Evolutionary conservation across 2,888 invertebrate species (phyloP), one percentile per base, ranked within the genome.

Genomic region (Patella caerulea): DNA sequence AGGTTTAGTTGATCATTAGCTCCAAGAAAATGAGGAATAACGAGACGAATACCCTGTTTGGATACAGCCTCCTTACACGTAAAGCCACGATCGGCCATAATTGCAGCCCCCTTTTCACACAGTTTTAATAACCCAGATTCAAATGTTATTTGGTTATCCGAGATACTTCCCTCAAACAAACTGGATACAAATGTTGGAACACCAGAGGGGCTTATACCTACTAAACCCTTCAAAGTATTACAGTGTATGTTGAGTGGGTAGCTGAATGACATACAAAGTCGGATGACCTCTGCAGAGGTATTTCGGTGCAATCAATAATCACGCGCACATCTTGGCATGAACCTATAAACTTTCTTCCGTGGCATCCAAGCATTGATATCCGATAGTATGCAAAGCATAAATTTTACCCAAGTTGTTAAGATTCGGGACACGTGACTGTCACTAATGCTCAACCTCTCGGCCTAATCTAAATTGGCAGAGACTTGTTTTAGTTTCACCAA

Each of bases 131-230:
- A 5, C 52, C 76, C 72, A 76, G 72, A 59, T 7, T 52, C 72
- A 56, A 72, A 72, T 15, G 59, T 65, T 17, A 76, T 76, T n/a
- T 76, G 72, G 17, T 76, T 76, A 53, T 76, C 76, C 4, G 76
- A 76, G 9, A 76, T 76, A 55, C 72, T 72, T 9, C 76, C 75
- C 55, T 56, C 45, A 71, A 71, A 75, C 12, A 71, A 54, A 15
- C 71, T 29, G 2, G 75, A 75, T 5, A 75, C 34, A 55, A 75
- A 71, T 29, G 75, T 71, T 29, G 71, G 71, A 29, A 71, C 34
- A 11, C 75, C 75, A 54, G 54, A 55, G 17, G 75, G 71, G 1
- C 71, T 75, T 19, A 75, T 75, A 5, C 75, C 75, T 24, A 75
- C 71, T 11, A 71, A 24, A 5, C 75, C 75, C 59, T 72, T 76